Evolutionary conservation across 2,113 vertebrate species (phyloP).

Genomic region (Siniperca knerii): DNA sequence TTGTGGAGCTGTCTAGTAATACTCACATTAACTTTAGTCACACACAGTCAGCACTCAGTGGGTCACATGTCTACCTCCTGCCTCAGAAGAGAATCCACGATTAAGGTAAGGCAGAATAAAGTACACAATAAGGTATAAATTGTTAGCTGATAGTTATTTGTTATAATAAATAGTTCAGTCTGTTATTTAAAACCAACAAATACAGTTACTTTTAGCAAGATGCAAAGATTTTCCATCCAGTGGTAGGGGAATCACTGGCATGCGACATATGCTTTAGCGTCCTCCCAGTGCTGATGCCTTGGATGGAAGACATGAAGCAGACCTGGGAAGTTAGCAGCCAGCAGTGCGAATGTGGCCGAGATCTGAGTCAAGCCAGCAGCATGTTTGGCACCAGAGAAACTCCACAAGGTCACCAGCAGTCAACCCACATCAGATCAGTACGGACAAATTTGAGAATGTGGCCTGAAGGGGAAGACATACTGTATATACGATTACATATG

Average conservation of each 20-base stretch:
- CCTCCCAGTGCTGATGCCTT: neutral
- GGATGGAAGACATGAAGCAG: conserved; percentile 28
- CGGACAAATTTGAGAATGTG: conserved; percentile 23
- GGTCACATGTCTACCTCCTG: conserved; percentile 7
- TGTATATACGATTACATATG: neutral
- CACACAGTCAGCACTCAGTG: conserved; percentile 21
- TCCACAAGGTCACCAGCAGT: conserved; percentile 52
- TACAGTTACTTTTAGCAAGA: neutral
- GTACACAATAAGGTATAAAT: neutral
- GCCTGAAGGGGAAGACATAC: conserved; percentile 18
- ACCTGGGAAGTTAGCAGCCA: conserved; percentile 32
- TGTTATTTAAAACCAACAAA: neutral
- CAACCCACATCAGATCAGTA: conserved; percentile 46
- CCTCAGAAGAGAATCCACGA: neutral
- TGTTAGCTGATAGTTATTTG: neutral
- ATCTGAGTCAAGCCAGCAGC: conserved; percentile 39
- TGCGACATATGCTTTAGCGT: neutral
- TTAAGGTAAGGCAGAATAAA: neutral
- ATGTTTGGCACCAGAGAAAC: conserved; percentile 20
- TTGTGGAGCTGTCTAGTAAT: conserved; percentile 33
- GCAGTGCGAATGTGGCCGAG: conserved; percentile 19
- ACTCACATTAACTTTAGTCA: conserved; percentile 30
- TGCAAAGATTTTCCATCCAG: neutral
- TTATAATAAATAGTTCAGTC: neutral
- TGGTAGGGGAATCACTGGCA: neutral